A percentile compares a stretch with the other conserved stretches of the same genome.
These are phyloP conservation scores for Poicephalus gulielmi DNA, from an alignment of 2,113 vertebrate species.

Conservation along the genomic window DNA sequence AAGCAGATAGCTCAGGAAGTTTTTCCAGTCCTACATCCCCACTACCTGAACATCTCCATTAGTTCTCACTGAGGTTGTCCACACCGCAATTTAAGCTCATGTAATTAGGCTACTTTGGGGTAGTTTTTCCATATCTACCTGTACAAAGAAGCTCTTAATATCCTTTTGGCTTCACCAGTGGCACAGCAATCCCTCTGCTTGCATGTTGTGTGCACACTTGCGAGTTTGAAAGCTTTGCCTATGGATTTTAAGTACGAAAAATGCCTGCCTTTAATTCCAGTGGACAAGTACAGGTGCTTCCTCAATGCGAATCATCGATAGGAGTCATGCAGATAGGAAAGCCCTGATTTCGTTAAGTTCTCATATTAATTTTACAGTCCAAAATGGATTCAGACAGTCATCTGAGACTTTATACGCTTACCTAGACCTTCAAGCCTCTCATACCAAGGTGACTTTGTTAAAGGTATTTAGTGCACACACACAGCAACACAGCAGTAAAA, in stretches of 20 bases:
- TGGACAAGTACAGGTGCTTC: background rate
- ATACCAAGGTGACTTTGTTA: background rate
- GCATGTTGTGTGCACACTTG: accelerated
- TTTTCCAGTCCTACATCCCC: background rate
- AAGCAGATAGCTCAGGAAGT: background rate
- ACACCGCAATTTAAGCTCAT: background rate
- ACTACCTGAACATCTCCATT: background rate
- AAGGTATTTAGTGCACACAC: background rate
- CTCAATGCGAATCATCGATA: background rate
- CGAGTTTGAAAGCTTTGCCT: background rate
- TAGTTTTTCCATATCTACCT: background rate
- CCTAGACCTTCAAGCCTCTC: background rate
- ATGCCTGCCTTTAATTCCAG: background rate
- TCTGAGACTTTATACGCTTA: background rate
- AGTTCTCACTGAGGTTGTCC: background rate
- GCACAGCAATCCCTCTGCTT: background rate
- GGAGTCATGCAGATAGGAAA: background rate
- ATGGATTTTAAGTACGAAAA: background rate
- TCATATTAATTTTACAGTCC: background rate
- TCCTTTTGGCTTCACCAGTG: background rate
- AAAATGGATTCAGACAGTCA: background rate
- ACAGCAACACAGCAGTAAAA: background rate
- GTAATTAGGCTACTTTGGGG: background rate
- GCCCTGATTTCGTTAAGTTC: background rate
- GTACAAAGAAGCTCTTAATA: background rate